Conservation (phyloP, 2,797 vertebrate species). For the Danionella dracula region DNA sequence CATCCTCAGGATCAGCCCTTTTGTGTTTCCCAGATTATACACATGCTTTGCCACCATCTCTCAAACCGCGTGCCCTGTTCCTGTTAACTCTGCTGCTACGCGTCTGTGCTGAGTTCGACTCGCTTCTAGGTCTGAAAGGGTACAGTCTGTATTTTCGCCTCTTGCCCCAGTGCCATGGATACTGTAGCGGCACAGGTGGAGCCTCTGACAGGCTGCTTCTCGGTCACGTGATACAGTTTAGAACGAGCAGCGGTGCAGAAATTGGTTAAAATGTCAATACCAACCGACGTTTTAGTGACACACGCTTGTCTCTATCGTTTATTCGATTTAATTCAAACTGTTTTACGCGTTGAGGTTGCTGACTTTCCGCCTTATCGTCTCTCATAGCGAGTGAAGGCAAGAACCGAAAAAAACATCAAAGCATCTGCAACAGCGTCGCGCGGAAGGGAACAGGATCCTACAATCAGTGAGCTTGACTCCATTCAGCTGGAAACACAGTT, state of each 20-base stretch:
- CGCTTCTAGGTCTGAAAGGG: background rate
- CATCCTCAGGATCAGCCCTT: background rate
- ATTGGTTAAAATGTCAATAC: conserved; percentile 44
- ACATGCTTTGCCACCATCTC: no score
- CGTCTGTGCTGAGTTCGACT: background rate
- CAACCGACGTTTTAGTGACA: conserved; percentile 25
- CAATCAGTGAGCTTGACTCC: conserved; percentile 13
- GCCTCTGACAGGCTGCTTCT: conserved; percentile 66
- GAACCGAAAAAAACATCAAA: conserved; percentile 10
- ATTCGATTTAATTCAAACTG: background rate
- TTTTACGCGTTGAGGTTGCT: background rate
- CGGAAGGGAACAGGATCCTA: conserved; percentile 12
- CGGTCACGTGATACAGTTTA: conserved; percentile 73
- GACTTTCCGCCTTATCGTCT: background rate
- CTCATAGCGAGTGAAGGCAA: background rate
- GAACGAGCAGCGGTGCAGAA: conserved; percentile 65
- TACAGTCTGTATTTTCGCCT: conserved; percentile 19
- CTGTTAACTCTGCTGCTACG: no score
- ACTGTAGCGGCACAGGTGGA: conserved; percentile 74
- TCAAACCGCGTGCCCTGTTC: background rate
- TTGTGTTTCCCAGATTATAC: no score
- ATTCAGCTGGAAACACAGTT: background rate
- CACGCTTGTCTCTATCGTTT: conserved; percentile 26
- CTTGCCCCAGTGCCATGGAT: conserved; percentile 62
- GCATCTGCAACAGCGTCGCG: conserved; percentile 31